Evolutionary conservation across 2,797 vertebrate species (phyloP).

Genomic region (Semotilus atromaculatus): DNA sequence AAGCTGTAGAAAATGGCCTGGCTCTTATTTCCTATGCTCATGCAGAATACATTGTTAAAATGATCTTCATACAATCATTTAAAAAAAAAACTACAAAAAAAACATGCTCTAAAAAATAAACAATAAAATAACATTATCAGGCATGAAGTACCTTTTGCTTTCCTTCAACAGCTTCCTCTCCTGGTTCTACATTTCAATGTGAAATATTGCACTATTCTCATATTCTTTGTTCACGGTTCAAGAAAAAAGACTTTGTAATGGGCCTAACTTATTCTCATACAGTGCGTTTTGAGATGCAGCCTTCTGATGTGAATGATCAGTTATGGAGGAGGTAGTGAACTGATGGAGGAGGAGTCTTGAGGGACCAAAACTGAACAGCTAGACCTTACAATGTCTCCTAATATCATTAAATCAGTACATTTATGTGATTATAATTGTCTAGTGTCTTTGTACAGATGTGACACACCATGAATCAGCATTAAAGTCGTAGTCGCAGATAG

Average conservation of each 20-base stretch:
- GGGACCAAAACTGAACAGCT: constrained; percentile 1
- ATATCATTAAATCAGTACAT: constrained; percentile 5
- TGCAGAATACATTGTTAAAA: constrained; percentile 35
- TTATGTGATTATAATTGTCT: constrained; percentile 12
- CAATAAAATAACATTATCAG: constrained; percentile 58
- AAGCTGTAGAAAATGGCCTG: constrained; percentile 61
- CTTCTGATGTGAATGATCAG: constrained; percentile 34
- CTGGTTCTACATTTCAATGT: constrained; percentile 72
- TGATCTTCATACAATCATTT: constrained; percentile 54
- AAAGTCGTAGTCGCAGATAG: constrained; percentile 27
- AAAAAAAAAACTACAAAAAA: constrained; percentile 1
- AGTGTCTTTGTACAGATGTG: constrained; percentile 37
- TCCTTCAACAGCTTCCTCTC: constrained; percentile 54
- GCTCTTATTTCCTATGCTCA: constrained; percentile 46
- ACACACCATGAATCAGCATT: constrained; percentile 44
- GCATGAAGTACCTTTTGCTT: constrained; percentile 59
- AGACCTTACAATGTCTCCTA: constrained; percentile 22
- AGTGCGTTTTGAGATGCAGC: constrained; percentile 1
- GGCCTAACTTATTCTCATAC: not conserved
- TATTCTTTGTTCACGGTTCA: constrained; percentile 70
- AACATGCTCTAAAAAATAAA: constrained; percentile 34
- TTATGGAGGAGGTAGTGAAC: constrained; percentile 71
- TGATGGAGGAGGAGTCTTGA: constrained; percentile 40
- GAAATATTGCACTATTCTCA: constrained; percentile 82
- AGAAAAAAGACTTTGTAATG: constrained; percentile 17